A percentile compares a stretch with the other conserved stretches of the same genome.
These are phyloP conservation scores for Leptoteleia sp. DNA, from an alignment of 1,140 invertebrate genomes.

Conservation along the genomic window DNA sequence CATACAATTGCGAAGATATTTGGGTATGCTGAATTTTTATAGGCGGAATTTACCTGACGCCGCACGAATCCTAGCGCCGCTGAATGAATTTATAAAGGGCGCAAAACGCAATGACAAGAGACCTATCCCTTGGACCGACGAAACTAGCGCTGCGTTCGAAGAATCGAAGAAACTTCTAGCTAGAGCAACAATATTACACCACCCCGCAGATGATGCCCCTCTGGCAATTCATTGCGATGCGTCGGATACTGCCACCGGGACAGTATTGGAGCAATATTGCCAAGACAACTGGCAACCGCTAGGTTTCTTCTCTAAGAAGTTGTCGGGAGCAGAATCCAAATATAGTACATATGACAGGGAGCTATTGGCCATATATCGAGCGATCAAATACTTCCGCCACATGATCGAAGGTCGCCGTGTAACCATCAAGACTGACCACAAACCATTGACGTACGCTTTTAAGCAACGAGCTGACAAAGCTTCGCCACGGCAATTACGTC, in stretches of 20 bases:
- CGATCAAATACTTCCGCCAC: background rate
- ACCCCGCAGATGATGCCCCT: background rate
- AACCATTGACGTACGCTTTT: background rate
- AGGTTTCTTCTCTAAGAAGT: background rate
- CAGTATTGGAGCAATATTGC: background rate
- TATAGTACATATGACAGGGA: background rate
- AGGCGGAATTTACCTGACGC: slow-evolving; percentile 53
- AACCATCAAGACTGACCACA: background rate
- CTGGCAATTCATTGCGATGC: background rate
- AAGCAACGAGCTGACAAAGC: background rate
- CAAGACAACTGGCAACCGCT: background rate
- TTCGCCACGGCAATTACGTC: background rate
- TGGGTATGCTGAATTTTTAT: slow-evolving; percentile 68
- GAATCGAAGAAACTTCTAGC: background rate
- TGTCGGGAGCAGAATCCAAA: background rate
- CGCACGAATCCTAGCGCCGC: slow-evolving; percentile 4
- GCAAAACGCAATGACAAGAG: background rate
- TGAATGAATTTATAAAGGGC: background rate
- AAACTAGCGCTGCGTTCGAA: background rate
- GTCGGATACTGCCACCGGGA: background rate
- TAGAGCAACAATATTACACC: background rate
- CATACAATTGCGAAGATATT: slow-evolving; percentile 20
- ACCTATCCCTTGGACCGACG: background rate
- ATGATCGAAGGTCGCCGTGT: background rate
- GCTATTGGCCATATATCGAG: background rate